Percentiles rank a stretch among this genome's conserved stretches.
Conservation (phyloP, 2,797 vertebrate genomes). For the Apodemus agrarius region DNA sequence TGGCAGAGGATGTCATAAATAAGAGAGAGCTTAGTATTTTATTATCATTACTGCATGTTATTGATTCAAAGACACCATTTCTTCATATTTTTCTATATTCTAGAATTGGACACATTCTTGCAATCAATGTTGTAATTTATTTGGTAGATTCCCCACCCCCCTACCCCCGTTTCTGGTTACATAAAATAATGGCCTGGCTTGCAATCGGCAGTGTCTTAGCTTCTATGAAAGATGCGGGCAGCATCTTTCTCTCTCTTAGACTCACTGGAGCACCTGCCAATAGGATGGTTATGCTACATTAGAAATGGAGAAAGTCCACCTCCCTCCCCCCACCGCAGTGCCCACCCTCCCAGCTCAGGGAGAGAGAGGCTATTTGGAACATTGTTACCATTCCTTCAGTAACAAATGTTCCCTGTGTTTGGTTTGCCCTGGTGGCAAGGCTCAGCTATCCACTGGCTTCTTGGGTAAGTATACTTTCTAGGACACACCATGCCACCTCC, state of each 20-base stretch:
- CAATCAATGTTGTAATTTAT: conserved; percentile 53
- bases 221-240: not conserved
- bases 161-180: not conserved
- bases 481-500: too few relatives aligned
- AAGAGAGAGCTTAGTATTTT: conserved; percentile 48
- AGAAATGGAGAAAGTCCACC: conserved; percentile 26
- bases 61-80: conserved; percentile 46
- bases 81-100: conserved; percentile 56
- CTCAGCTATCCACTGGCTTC: not conserved
- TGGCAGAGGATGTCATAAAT: not conserved
- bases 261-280: not conserved
- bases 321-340: too few relatives aligned
- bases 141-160: too few relatives aligned
- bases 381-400: not conserved
- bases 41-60: conserved; percentile 32
- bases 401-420: not conserved
- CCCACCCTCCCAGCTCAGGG: not conserved
- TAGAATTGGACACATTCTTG: conserved; percentile 40
- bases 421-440: not conserved
- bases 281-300: conserved; percentile 55
- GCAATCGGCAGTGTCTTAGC: not conserved
- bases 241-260: not conserved
- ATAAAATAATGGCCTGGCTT: not conserved
- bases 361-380: not conserved
- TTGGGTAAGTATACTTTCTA: not conserved